phyloP scores from a whole-genome alignment of 2,888 invertebrate genomes.

The Toxonevra muliebris region DNA sequence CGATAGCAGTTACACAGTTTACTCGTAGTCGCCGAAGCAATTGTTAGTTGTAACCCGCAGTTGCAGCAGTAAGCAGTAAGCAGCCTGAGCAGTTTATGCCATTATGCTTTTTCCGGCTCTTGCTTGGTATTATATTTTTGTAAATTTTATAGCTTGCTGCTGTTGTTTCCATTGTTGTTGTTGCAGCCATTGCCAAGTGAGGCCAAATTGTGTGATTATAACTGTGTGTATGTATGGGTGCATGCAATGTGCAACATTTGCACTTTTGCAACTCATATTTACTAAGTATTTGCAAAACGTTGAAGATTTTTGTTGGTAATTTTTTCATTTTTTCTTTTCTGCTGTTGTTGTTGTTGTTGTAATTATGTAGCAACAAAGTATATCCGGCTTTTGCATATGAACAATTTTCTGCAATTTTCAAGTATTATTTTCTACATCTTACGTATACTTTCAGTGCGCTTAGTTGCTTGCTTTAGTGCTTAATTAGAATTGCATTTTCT shows the following conservation, averaged over 20 bases:
- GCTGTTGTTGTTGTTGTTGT: not conserved
- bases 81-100: not conserved
- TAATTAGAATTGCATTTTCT: too few relatives aligned
- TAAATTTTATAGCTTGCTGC: not conserved
- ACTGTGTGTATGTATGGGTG: not conserved
- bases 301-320: not conserved
- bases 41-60: too few relatives aligned
- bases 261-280: constrained; percentile 10
- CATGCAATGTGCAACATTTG: not conserved
- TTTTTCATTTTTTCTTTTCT: not conserved
- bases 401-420: too few relatives aligned
- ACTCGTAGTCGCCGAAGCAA: too few relatives aligned
- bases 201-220: constrained; percentile 5
- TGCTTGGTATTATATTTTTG: not conserved
- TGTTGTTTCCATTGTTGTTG: not conserved
- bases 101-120: not conserved
- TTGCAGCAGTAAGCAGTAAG: not conserved
- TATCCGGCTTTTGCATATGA: too few relatives aligned
- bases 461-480: too few relatives aligned
- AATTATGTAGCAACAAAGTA: too few relatives aligned
- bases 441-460: too few relatives aligned
- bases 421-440: too few relatives aligned
- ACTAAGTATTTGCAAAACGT: not conserved
- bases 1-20: too few relatives aligned
- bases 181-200: not conserved